Percentiles rank a stretch among this genome's conserved stretches.
Evolutionary conservation across 1,140 invertebrate species (phyloP).

Genomic region (Wiebesia pumilae): DNA sequence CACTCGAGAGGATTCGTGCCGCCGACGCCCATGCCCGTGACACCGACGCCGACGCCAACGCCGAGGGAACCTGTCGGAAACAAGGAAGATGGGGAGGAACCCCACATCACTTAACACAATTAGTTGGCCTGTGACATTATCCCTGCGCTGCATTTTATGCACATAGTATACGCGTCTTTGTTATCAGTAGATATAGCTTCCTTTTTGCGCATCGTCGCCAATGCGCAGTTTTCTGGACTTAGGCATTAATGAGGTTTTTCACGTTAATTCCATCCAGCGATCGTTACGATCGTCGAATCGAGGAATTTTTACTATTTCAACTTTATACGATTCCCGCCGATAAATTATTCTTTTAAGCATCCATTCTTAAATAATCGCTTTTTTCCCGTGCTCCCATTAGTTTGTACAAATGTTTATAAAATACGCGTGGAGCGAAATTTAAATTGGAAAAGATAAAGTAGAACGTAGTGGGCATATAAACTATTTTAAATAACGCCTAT

Average conservation of each 20-base stretch:
- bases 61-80: conserved; percentile 79
- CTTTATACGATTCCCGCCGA: not conserved
- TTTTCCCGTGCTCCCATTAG: not conserved
- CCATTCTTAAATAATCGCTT: not conserved
- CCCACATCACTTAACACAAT: conserved; percentile 81
- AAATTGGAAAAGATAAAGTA: not conserved
- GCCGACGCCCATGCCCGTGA: conserved; percentile 76
- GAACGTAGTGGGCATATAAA: not conserved
- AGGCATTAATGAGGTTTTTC: not conserved
- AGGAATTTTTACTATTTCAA: not conserved
- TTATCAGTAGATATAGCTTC: not conserved
- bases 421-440: not conserved
- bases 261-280: not conserved
- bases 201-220: not conserved
- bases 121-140: conserved; percentile 69
- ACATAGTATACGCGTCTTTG: conserved; percentile 7
- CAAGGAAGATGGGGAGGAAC: conserved; percentile 78
- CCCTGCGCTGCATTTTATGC: conserved; percentile 20
- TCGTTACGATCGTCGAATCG: not conserved
- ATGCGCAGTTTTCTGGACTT: not conserved
- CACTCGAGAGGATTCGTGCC: conserved; percentile 90
- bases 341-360: not conserved
- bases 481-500: not conserved
- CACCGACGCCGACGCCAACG: conserved; percentile 82
- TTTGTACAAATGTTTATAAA: not conserved